phyloP scores from a whole-genome alignment of 2,797 vertebrate genomes.

The Fratercula arctica region DNA sequence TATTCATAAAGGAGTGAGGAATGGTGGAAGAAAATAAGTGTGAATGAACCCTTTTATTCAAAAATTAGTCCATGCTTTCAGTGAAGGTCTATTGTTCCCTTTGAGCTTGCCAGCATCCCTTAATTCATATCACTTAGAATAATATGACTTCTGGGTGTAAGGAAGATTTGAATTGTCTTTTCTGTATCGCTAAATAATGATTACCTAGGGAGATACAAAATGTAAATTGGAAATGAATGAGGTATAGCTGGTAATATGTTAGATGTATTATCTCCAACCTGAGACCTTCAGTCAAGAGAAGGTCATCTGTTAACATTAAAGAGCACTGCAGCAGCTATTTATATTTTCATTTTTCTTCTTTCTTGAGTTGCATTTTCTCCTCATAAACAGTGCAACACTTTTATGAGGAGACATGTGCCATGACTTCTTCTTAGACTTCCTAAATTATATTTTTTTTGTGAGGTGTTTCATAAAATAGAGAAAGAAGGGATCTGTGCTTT shows the following conservation, averaged over 20 bases:
- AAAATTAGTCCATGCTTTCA: not conserved
- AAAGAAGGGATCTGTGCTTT: not conserved
- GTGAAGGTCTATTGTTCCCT: not conserved
- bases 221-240: not conserved
- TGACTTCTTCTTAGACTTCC: not conserved
- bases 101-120: not conserved
- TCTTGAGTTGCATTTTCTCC: not conserved
- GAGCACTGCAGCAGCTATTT: not conserved
- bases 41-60: not conserved
- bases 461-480: not conserved
- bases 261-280: not conserved
- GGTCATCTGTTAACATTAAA: not conserved
- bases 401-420: not conserved
- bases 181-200: not conserved
- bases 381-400: not conserved
- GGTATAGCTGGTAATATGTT: not conserved
- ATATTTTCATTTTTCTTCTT: not conserved
- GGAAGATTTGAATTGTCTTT: slow-evolving; percentile 10
- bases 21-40: not conserved
- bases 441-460: not conserved
- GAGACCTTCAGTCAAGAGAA: not conserved
- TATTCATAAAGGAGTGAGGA: not conserved
- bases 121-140: slow-evolving; percentile 7
- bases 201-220: slow-evolving; percentile 14
- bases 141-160: slow-evolving; percentile 1